Evolutionary conservation across 2,888 invertebrate species (phyloP), one percentile per base, ranked within the genome.

Genomic region (Abscondita cerata): DNA sequence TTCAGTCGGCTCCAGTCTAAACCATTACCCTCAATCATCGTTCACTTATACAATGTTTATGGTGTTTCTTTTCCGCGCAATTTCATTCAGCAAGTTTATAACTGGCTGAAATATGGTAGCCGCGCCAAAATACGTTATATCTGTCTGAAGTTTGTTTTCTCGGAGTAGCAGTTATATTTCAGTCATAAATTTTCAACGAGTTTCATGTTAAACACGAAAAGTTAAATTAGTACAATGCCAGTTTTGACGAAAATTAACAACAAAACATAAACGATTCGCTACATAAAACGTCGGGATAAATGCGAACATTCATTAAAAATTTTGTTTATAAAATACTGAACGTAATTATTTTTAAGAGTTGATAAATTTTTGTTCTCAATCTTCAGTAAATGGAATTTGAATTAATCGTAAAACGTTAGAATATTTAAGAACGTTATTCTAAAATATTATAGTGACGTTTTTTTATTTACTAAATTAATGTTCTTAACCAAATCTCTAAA

Each of bases 101-200:
- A 76, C 73, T 72, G 72, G 70, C 82, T 81, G 79, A 82, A 83
- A 83, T 84, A 81, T 75, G 71, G 71, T 68, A 57, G 64, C 61
- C 63, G 64, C 41, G 64, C 59, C 55, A 55, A 63, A 63, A 59
- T 63, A 63, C 63, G 55, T 59, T 63, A 48, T 59, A 50, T 58
- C 51, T 60, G 60, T 60, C 60, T 60, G 55, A 51, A 60, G 50
- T 55, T 59, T 60, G 44, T 34, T 60, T 50, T 48, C 34, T 20
- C n/a, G 31, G 34, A 48, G 53, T 59, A 59, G 59, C 59, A 54
- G 53, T 59, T 59, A 59, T 25, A 59, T 54, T 57, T 51, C n/a
- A 19, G 41, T 33, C 33, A 57, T 57, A 57, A 57, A 57, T 57
- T 57, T 44, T 33, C 19, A 11, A 19, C 1, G 18, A 2, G 53